Evolutionary conservation across 2,113 vertebrate species (phyloP), one percentile per base, ranked within the genome.

Genomic region (Diglossa brunneiventris): DNA sequence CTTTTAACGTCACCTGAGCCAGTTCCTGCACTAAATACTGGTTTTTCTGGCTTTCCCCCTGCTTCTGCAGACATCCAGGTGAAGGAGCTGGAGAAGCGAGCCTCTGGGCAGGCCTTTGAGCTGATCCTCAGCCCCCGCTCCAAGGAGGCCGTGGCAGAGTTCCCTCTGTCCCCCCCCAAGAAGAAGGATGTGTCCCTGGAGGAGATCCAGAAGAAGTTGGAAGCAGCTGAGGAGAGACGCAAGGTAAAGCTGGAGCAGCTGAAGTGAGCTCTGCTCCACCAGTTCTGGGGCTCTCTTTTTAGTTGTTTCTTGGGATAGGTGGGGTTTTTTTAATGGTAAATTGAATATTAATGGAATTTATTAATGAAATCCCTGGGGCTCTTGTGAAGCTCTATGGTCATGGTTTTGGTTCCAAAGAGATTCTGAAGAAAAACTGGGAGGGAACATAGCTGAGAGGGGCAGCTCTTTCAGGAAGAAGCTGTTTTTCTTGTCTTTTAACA

Each of bases 101-200:
- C 99, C 62, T 99, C 99, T 20, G 99, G 99, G 92, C 99, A 99
- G 76, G 99, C 99, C 6, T 99, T 99, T 96, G 99, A 99, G 97
- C 98, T 99, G 94, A 99, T 99, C 81, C 98, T 99, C 55, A 98
- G 98, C 77, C 99, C 99, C 55, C 96, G 98, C 46, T 98, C 98
- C 12, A 98, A 98, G 88, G 99, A 99, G n/a, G 95, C 98, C 15
- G 99, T 98, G 93, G 97, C 97, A 42, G 98, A 99, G 27, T 99
- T 99, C 90, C 98, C 98, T 3, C 97, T 99, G 79, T 99, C 99
- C 49, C 98, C 99, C 53, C 98, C 98, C 13, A 99, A 98, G 96
- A 99, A 99, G 97, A 99, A 98, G 97, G 98, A 98, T 96, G 98
- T 98, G 61, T 99, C 99, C 0, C 92, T 99, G 97, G 99, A 99